Base-by-base conservation (phyloP, 2,888 invertebrate genomes). In the Tetrapedia diversipes region DNA sequence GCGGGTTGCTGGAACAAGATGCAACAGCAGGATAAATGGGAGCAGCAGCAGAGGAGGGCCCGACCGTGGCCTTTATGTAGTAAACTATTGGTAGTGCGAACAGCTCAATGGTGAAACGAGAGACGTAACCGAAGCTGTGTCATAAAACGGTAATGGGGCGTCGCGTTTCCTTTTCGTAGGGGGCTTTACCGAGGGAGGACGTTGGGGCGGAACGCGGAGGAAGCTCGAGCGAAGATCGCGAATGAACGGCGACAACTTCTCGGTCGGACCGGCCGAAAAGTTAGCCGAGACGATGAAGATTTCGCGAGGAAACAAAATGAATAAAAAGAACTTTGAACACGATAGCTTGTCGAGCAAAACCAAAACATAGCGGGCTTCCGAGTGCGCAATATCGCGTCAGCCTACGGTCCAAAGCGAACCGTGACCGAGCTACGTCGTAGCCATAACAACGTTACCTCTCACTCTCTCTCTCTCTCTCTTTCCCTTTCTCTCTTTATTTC, bases 141-240 rank as follows among this genome's bases (percentile, higher is more conserved):
- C 89, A 88, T 90, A 91, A 90, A 91, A 90, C 89, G 90, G 91
- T 91, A 91, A 91, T 90, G 89, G 91, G 91, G 91, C 91, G 89
- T 91, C 90, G 88, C 89, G 83, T 91, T 91, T 90, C 91, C 89
- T 88, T 89, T 90, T 90, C 88, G 88, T 84, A 69, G 77, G 60
- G n/a, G 79, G 57, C 74, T 84, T 77, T 71, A 64, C 56, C 70
- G 77, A 61, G 72, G 76, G 79, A 68, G 81, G 78, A 78, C 74
- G 77, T 80, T 84, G 77, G 82, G 78, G 77, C 77, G 74, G 72
- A 74, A 76, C 70, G 64, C 56, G 66, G 78, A 79, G 78, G 71
- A 77, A 72, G 66, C 65, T 73, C 45, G 68, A 45, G 56, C 34
- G 54, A 56, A 64, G 67, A 14, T 60, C 54, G 73, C 24, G 45